Evolutionary conservation across 2,113 vertebrate genomes (phyloP).

Genomic region (Capricornis sumatraensis): DNA sequence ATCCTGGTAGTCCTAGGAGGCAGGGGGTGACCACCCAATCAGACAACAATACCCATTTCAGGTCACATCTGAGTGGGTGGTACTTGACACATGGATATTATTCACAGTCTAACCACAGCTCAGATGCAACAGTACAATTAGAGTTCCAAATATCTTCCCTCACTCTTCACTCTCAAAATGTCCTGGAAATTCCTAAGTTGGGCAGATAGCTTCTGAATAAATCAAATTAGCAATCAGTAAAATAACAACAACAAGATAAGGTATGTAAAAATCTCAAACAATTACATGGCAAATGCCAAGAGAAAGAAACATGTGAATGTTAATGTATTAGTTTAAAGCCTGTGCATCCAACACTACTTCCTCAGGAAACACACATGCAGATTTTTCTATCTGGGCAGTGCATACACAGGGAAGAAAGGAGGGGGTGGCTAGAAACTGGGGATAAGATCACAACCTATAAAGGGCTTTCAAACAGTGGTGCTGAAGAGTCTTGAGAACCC

Average conservation of each 20-base stretch:
- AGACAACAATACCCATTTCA: background rate
- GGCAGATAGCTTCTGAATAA: background rate
- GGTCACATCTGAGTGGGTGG: fast-evolving
- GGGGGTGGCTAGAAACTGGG: fast-evolving
- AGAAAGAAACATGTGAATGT: background rate
- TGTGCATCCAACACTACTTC: fast-evolving
- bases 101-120: no score
- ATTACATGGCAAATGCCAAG: background rate
- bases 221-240: background rate
- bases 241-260: background rate
- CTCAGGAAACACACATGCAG: fast-evolving
- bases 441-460: background rate
- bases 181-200: background rate
- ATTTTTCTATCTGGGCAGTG: background rate
- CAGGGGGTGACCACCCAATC: no score
- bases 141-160: fast-evolving
- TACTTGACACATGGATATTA: no score
- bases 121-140: fast-evolving
- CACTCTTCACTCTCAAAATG: no score
- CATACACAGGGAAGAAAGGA: background rate
- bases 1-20: background rate
- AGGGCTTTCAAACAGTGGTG: background rate
- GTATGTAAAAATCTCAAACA: background rate
- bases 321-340: background rate
- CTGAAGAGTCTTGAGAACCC: background rate